Percentiles rank a stretch among this genome's conserved stretches.
These are phyloP conservation scores for Gandaritis pyraliata DNA, from an alignment of 2,888 invertebrate species.

Conservation along the genomic window DNA sequence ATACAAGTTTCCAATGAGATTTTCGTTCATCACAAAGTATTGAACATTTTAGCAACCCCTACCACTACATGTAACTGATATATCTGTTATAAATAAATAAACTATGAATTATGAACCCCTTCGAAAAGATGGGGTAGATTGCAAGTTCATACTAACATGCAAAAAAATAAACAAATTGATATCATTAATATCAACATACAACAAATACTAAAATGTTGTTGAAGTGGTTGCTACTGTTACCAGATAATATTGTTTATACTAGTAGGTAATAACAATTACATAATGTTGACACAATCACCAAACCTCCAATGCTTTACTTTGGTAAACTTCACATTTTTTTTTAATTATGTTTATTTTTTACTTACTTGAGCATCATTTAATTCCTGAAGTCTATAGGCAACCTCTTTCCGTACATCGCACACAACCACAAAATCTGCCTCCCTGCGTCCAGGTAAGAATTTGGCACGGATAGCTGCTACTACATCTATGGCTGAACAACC, in stretches of 20 bases:
- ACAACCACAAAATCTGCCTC: conserved; percentile 96
- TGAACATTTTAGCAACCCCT: too few species aligned
- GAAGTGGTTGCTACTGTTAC: not conserved
- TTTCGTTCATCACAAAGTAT: too few species aligned
- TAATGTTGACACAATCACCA: conserved; percentile 6
- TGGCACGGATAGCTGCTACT: conserved; percentile 89
- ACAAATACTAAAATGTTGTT: conserved; percentile 7
- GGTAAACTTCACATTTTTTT: too few species aligned
- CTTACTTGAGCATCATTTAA: conserved; percentile 92
- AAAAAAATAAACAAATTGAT: not conserved
- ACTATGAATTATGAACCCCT: too few species aligned
- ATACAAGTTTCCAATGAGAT: too few species aligned
- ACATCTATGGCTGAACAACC: conserved; percentile 92
- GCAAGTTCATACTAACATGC: too few species aligned
- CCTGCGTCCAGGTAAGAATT: conserved; percentile 89
- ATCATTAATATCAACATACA: not conserved
- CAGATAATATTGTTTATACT: conserved; percentile 4
- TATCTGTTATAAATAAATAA: too few species aligned
- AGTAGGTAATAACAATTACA: conserved; percentile 1
- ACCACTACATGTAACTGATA: too few species aligned
- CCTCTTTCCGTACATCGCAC: conserved; percentile 94
- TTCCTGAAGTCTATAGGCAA: conserved; percentile 89
- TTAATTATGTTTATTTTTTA: conserved; percentile 19
- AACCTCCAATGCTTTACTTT: not conserved
- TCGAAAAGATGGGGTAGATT: too few species aligned